A percentile compares a stretch with the other conserved stretches of the same genome.
Conservation (phyloP, 2,888 invertebrate genomes). For the Leptopilina drosophilae region DNA sequence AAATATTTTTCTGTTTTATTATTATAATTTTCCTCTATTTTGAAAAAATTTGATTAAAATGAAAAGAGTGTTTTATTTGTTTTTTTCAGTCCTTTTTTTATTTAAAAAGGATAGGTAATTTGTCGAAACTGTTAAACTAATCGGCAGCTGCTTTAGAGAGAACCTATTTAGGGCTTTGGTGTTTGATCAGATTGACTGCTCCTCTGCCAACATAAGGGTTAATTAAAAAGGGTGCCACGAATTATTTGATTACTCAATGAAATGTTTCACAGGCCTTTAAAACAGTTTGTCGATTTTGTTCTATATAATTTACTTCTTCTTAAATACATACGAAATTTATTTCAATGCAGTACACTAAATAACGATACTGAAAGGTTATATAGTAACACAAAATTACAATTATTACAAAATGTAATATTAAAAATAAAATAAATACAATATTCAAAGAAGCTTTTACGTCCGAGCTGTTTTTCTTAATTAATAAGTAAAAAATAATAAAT, state of each 20-base stretch:
- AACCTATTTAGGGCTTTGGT: constrained; percentile 48
- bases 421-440: no score
- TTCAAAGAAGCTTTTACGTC: no score
- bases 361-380: no score
- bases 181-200: constrained; percentile 69
- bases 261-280: background rate
- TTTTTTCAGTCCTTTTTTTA: background rate
- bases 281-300: background rate
- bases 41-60: background rate
- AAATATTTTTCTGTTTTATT: no score
- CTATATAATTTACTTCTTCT: no score
- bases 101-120: background rate
- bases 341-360: no score
- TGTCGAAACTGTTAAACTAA: constrained; percentile 17
- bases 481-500: no score
- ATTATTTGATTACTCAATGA: constrained; percentile 65
- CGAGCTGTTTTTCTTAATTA: no score
- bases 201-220: constrained; percentile 60
- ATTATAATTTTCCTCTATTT: background rate
- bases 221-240: constrained; percentile 69
- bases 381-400: no score
- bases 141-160: constrained; percentile 12
- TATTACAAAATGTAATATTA: no score
- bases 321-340: no score
- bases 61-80: background rate